Conservation (phyloP, 1,140 invertebrate genomes). For the Zaprionus ghesquierei region DNA sequence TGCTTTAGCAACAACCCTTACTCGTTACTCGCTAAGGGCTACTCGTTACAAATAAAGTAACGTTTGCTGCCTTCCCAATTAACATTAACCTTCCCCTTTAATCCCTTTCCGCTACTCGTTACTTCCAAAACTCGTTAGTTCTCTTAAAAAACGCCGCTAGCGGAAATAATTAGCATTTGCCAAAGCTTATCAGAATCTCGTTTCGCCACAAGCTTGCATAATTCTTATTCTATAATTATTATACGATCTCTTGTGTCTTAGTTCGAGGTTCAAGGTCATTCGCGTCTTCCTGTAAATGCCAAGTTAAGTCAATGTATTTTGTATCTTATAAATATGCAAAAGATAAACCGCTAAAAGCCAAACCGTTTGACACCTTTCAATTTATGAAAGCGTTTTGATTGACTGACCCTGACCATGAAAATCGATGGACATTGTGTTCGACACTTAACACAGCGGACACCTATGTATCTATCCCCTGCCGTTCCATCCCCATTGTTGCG, state of each 20-base stretch:
- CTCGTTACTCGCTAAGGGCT: too few relatives aligned
- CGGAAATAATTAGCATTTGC: conserved; percentile 55
- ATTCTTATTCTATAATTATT: conserved; percentile 46
- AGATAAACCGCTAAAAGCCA: neutral
- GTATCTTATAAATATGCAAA: conserved; percentile 44
- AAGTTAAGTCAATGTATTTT: neutral
- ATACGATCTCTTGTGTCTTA: conserved; percentile 1
- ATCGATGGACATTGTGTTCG: conserved; percentile 18
- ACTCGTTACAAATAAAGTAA: neutral
- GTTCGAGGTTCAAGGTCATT: conserved; percentile 33
- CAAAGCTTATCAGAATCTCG: conserved; percentile 18
- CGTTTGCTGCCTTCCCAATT: too few relatives aligned
- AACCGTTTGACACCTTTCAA: conserved; percentile 37
- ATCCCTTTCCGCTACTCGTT: neutral
- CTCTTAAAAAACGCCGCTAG: conserved; percentile 18
- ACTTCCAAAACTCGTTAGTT: neutral
- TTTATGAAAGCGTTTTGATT: conserved; percentile 48
- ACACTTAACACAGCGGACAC: conserved; percentile 1
- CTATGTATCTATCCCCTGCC: too few relatives aligned
- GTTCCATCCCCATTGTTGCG: conserved; percentile 21
- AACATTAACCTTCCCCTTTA: too few relatives aligned
- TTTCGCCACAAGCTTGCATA: conserved; percentile 31
- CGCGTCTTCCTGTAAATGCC: neutral
- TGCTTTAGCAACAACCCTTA: too few relatives aligned
- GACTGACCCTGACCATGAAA: conserved; percentile 48